Percentiles rank a stretch among this genome's conserved stretches.
Conservation (phyloP, 2,113 vertebrate species). For the Crotophaga sulcirostris region DNA sequence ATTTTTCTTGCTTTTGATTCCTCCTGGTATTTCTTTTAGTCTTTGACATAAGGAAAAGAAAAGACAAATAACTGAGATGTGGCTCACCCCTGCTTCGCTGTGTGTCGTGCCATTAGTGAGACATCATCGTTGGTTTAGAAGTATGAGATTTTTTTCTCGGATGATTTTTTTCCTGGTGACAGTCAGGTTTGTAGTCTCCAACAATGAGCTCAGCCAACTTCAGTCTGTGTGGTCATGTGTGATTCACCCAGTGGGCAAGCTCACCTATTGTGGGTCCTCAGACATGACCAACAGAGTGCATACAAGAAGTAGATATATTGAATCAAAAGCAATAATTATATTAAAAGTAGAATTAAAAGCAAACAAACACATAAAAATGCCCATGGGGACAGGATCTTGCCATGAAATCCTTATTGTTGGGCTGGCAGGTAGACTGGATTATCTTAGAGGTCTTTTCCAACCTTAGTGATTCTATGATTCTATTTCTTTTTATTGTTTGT, state of each 20-base stretch:
- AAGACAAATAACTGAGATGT: neutral
- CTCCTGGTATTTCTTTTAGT: neutral
- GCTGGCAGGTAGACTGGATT: no score
- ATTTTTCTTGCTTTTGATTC: neutral
- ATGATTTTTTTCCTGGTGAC: neutral
- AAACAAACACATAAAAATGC: neutral
- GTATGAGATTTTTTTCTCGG: neutral
- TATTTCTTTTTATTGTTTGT: neutral
- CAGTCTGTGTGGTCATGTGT: neutral
- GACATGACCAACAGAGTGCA: neutral
- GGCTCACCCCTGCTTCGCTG: neutral
- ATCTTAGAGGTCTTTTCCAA: no score
- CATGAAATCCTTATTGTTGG: neutral
- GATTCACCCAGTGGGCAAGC: neutral
- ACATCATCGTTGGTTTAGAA: neutral
- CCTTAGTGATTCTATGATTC: no score
- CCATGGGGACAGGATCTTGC: neutral
- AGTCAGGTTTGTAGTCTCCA: neutral
- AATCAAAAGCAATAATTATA: neutral
- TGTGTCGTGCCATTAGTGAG: neutral
- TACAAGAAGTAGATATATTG: rapidly evolving
- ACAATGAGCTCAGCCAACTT: neutral
- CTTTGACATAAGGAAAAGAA: neutral
- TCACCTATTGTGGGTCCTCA: neutral
- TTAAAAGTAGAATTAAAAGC: neutral